Conservation (phyloP, 2,113 vertebrate genomes). For the Hippocampus abdominalis region DNA sequence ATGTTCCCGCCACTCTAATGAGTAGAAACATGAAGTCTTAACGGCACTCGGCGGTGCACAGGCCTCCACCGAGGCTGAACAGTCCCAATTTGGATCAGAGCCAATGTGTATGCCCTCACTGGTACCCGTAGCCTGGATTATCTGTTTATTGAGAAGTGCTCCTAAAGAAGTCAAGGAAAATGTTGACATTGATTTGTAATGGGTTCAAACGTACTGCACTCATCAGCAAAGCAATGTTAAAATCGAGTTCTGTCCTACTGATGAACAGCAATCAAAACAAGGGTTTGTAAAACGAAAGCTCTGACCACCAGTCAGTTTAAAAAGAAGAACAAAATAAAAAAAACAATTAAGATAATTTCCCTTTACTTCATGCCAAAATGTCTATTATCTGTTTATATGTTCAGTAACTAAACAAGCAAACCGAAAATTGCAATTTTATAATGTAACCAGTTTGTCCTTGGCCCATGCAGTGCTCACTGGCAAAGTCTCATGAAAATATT, state of each 20-base stretch:
- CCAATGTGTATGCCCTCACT: not conserved
- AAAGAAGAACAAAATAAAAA: not conserved
- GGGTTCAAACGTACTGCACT: not conserved
- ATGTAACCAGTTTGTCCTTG: not conserved
- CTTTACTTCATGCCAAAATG: too few species aligned
- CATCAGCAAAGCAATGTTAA: not conserved
- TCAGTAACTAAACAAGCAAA: too few species aligned
- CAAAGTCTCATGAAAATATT: not conserved
- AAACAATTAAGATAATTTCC: not conserved
- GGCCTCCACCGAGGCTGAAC: not conserved
- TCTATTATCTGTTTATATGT: too few species aligned
- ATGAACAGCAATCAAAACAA: not conserved
- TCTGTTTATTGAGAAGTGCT: not conserved
- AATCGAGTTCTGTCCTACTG: not conserved
- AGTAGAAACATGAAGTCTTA: slow-evolving; percentile 2
- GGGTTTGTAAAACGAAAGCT: not conserved
- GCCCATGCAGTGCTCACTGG: not conserved
- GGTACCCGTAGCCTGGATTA: not conserved
- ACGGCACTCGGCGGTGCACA: not conserved
- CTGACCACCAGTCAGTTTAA: not conserved
- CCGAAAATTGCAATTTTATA: too few species aligned
- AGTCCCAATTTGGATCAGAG: not conserved
- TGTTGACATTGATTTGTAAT: not conserved
- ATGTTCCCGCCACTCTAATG: slow-evolving; percentile 28
- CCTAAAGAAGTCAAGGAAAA: not conserved